Evolutionary conservation across 2,888 invertebrate species (phyloP).

Genomic region (Invenusta paracnida): DNA sequence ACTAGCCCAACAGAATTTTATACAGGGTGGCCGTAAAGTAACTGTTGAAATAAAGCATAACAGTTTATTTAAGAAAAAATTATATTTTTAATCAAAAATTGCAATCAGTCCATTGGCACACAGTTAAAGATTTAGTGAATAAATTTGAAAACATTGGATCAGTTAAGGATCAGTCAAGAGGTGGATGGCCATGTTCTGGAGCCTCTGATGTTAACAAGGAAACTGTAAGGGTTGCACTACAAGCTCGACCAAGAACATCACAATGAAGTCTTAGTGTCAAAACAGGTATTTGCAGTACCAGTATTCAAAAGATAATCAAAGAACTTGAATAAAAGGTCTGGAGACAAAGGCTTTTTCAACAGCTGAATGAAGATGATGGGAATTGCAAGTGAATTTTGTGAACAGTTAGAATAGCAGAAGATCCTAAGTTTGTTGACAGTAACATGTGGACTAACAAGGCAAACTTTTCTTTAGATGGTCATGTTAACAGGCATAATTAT

Average conservation of each 20-base stretch:
- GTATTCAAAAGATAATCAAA: slow-evolving; percentile 13
- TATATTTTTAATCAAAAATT: too few relatives aligned
- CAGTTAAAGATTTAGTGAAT: slow-evolving; percentile 20
- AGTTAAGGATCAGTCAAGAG: slow-evolving; percentile 4
- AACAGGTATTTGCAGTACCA: not conserved
- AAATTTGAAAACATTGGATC: slow-evolving; percentile 18
- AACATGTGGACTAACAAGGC: slow-evolving; percentile 3
- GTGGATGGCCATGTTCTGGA: not conserved
- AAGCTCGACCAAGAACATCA: slow-evolving; percentile 3
- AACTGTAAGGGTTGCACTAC: not conserved
- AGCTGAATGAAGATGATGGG: slow-evolving; percentile 28
- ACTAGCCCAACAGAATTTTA: too few relatives aligned
- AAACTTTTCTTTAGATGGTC: slow-evolving; percentile 24
- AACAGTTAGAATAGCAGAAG: slow-evolving; percentile 1
- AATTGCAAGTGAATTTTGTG: slow-evolving; percentile 28
- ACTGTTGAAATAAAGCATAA: not conserved
- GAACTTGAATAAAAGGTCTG: slow-evolving; percentile 28
- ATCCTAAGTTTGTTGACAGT: slow-evolving; percentile 10
- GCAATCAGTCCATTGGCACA: slow-evolving; percentile 2
- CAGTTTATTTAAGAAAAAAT: slow-evolving; percentile 6
- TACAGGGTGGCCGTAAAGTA: slow-evolving; percentile 8
- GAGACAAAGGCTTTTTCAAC: slow-evolving; percentile 13
- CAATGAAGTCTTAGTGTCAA: not conserved
- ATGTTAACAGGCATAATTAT: slow-evolving; percentile 13
- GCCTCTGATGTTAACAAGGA: slow-evolving; percentile 20